Conservation (phyloP, 1,140 invertebrate genomes). For the Teleogryllus occipitalis region DNA sequence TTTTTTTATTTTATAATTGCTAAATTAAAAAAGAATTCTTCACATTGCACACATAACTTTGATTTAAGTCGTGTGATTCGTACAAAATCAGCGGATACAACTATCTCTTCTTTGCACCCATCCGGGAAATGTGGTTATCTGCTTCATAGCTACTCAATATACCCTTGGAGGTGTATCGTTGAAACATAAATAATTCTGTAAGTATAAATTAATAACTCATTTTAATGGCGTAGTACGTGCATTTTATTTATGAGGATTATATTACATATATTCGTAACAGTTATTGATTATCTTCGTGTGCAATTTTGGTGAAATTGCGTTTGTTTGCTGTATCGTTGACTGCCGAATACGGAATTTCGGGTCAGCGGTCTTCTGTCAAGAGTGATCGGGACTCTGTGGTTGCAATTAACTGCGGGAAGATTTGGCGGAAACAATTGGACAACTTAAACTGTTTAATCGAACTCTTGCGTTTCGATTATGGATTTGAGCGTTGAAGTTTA, state of each 20-base stretch:
- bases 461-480: neutral
- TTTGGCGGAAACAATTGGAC: neutral
- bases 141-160: too few relatives aligned
- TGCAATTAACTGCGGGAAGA: neutral
- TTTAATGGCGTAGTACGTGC: neutral
- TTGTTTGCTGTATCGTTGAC: neutral
- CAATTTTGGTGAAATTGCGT: neutral
- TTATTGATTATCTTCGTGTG: neutral
- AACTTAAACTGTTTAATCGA: neutral
- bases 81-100: too few relatives aligned
- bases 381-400: neutral
- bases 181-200: neutral
- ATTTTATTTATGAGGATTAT: neutral
- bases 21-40: too few relatives aligned
- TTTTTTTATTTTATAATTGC: too few relatives aligned
- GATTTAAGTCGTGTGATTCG: too few relatives aligned
- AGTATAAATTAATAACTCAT: conserved; percentile 1
- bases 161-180: neutral
- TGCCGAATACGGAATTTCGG: neutral
- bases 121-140: too few relatives aligned
- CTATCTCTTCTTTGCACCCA: too few relatives aligned
- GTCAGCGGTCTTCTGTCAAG: neutral
- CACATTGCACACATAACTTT: too few relatives aligned
- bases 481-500: neutral
- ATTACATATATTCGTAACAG: conserved; percentile 1